Base-by-base conservation (phyloP, 2,113 vertebrate species). In the Amazona guildingii region DNA sequence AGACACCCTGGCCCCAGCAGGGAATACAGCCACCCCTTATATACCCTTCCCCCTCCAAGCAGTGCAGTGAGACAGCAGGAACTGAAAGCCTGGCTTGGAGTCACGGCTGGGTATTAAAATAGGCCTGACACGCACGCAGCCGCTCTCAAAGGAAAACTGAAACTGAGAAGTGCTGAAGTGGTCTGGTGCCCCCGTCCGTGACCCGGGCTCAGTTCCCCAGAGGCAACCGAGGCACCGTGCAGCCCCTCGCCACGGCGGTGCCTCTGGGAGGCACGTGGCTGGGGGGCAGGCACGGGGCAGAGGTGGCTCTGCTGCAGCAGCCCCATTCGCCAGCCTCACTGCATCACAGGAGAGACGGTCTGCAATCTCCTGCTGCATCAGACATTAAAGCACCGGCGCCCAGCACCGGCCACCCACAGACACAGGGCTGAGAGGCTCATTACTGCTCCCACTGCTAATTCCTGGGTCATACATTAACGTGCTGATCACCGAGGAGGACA, bases 131-230 rank as follows among this genome's bases (percentile, higher is more conserved):
- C 62, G 95, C 97, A 97, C 57, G 5, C 95, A 94, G 93, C 83
- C 85, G 25, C 94, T 95, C 81, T 72, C 94, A 97, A 98, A 98
- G 97, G 95, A 98, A 98, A 98, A 98, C 97, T n/a, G 97, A 98
- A 98, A 98, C 96, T 70, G 77, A 94, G 93, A 96, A 96, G 93
- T 95, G 95, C 92, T 92, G 88, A 96, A 96, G 90, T 54, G 92
- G 95, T 95, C 83, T 79, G 90, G 83, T 91, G 92, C 95, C 88
- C 95, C 81, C 6, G 14, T 5, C 63, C 64, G 2, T 93, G 96
- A 97, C 85, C 92, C 5, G 37, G 96, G 92, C 93, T 98, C 92
- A 95, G 97, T 97, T 97, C 97, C 97, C 92, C 85, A 86, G 88
- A 87, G 89, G 85, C 33, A 44, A 68, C 52, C 11, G 17, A 83